Conservation (phyloP, 2,797 vertebrate species). For the Falco berigora region DNA sequence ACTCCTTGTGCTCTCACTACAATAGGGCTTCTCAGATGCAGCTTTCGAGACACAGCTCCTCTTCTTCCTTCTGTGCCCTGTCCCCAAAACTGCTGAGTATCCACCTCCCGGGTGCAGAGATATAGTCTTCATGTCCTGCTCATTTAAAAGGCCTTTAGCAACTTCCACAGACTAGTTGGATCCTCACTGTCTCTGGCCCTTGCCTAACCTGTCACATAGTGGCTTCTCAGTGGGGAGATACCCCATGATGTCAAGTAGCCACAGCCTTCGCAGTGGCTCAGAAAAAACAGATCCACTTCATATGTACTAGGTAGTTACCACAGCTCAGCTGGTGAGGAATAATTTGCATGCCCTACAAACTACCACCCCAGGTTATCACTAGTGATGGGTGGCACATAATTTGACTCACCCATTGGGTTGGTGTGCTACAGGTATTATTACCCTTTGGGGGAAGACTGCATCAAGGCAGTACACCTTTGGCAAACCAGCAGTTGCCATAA, state of each 20-base stretch:
- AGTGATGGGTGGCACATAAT: not conserved
- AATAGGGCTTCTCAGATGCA: not conserved
- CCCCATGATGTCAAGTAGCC: not conserved
- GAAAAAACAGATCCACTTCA: not conserved
- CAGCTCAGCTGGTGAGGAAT: not conserved
- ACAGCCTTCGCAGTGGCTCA: not conserved
- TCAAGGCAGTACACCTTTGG: not conserved
- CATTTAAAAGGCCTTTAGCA: not conserved
- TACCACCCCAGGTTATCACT: not conserved
- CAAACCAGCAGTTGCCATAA: not conserved
- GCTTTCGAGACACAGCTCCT: not conserved
- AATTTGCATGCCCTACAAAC: not conserved
- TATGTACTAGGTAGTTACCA: not conserved
- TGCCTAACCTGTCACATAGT: not conserved
- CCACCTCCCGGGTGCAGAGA: not conserved
- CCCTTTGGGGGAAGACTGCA: not conserved
- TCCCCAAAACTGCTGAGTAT: not conserved
- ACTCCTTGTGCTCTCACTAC: not conserved
- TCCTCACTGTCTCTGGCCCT: not conserved
- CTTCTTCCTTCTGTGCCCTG: not conserved
- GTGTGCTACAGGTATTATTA: not conserved
- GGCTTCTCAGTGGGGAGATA: not conserved
- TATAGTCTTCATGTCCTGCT: not conserved
- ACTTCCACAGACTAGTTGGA: rapidly evolving
- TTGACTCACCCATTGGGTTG: not conserved